Conservation (phyloP, 37 sponge, comb jelly and placozoan genomes). For the Diacarnus erythraeanus region DNA sequence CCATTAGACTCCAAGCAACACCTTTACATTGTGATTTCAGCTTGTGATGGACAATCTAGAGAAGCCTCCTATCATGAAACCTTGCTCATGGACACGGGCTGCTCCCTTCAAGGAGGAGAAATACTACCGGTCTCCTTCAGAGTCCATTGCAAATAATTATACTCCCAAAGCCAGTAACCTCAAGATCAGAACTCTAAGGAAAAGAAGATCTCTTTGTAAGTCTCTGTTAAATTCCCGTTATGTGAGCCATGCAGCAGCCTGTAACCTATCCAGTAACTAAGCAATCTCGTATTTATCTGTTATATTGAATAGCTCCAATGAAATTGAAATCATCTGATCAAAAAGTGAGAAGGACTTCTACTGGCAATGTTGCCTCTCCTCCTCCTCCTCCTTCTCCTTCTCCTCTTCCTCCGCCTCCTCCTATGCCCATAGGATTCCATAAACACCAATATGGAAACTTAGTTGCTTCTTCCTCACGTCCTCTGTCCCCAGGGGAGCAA, state of each 20-base stretch:
- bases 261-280: too few species aligned
- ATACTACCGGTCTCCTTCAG: conserved; percentile 83
- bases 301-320: background rate
- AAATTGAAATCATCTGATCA: conserved; percentile 2
- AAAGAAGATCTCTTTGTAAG: conserved; percentile 8
- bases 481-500: conserved; percentile 77
- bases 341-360: conserved; percentile 13
- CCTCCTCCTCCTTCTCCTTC: conserved; percentile 3
- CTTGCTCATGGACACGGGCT: conserved; percentile 85
- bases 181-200: conserved; percentile 70
- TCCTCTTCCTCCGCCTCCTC: conserved; percentile 6
- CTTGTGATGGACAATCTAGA: conserved; percentile 70
- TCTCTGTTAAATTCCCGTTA: too few species aligned
- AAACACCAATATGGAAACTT: conserved; percentile 38
- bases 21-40: conserved; percentile 29
- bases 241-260: too few species aligned
- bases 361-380: background rate
- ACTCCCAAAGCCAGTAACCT: conserved; percentile 82
- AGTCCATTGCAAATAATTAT: conserved; percentile 95
- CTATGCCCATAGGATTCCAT: conserved; percentile 67
- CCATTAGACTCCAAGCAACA: background rate
- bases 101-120: conserved; percentile 93
- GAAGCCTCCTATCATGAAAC: conserved; percentile 88
- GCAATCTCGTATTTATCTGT: too few species aligned
- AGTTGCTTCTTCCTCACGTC: conserved; percentile 40